Base-by-base conservation (phyloP, 1,140 invertebrate genomes). In the Drosophila varians region DNA sequence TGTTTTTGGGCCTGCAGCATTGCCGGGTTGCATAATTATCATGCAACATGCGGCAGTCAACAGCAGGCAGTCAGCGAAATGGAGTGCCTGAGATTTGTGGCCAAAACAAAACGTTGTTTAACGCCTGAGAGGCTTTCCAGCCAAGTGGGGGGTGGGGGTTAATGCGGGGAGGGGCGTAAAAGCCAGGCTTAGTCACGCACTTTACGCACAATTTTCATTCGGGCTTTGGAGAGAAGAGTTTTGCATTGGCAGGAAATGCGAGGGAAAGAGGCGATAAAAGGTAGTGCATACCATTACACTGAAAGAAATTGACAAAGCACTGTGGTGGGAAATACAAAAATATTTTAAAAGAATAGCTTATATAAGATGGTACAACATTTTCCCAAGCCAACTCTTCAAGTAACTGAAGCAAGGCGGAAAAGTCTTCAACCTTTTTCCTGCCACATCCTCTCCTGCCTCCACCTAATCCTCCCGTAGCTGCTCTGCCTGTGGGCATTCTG, bases 11-110 rank as follows among this genome's bases (percentile, higher is more conserved):
- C 65, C 62, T 53, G 52, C 64, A 74, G 71, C 71, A 65, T 23
- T 61, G 69, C 79, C 66, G 69, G 56, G 56, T 83, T 83, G 78
- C 78, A 83, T 84, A 83, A 83, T 83, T 71, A 83, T 77, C 79
- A 77, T 77, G 79, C 79, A 83, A 78, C 78, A 83, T 79, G 76
- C 76, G 71, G 71, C 72, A 73, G 70, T 49, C 40, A 25, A 28
- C 45, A 46, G 53, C 38, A 36, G 34, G 34, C 34, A 40, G 38
- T 11, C 21, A 28, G 38, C 23, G 66, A 47, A 47, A 52, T 54
- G 31, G 49, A 71, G 53, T 58, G 72, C 49, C 72, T 66, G 42
- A 72, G 77, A 80, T 80, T 80, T 75, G 77, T 72, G 77, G 77
- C 77, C 74, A 77, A 77, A 77, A 77, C 74, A 76, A 61, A 70